Base-by-base conservation (phyloP, 2,888 invertebrate species). In the Meiosimyza decipiens region DNA sequence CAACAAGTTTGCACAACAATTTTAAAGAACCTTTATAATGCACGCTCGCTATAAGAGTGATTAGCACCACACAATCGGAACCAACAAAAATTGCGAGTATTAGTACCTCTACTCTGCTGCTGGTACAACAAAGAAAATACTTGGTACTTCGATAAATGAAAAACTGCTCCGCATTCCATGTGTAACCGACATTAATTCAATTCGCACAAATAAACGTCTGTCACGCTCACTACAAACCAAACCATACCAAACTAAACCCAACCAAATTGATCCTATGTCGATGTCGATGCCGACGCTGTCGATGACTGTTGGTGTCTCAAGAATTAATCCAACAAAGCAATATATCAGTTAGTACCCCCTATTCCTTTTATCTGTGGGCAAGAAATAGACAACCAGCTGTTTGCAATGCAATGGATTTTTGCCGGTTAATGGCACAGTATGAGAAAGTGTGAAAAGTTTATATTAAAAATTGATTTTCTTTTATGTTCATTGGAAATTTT, bases 181-280 rank as follows among this genome's bases (percentile, higher is more conserved):
- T 76, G 72, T 71, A 75, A 74, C 67, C 74, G 75, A 76, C 75
- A 78, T 76, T 78, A 79, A 79, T 77, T 78, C 75, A 75, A 73
- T 78, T 75, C 71, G 73, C 73, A 76, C 73, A 77, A 77, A 77
- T 76, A 76, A 75, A 77, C 73, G 76, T 73, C 77, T 76, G 76
- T 77, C 78, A 77, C 77, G 76, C 76, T 76, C 68, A 28, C 50
- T 62, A 62, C 60, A 51, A 50, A 22, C 28, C 40, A 15, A 22
- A 15, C 60, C 57, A 49, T 47, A 16, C 33, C 66, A 28, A 57
- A 15, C 16, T 40, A 15, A 59, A 62, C 12, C n/a, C 22, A 40
- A 62, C n/a, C 60, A 40, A 62, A 33, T 12, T 22, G 59, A 18
- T 22, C 28, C 59, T 15, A 59, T 28, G 40, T 22, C 22, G 52